Percentiles rank a stretch among this genome's conserved stretches.
Evolutionary conservation across 2,113 vertebrate species (phyloP).

Genomic region (Actenoides hombroni): DNA sequence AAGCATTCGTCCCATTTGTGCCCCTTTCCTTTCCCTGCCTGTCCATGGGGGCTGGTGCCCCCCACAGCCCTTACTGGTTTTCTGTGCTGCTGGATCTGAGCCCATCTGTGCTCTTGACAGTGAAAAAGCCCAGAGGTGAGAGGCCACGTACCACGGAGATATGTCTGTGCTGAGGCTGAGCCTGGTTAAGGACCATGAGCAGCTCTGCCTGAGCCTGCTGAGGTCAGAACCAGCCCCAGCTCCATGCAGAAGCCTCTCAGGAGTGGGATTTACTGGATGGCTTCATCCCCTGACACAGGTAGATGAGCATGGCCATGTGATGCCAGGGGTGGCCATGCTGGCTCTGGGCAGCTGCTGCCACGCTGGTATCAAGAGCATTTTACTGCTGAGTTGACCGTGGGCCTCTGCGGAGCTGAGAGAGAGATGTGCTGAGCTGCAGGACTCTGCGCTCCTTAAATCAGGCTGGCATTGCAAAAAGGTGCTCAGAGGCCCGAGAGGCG

Average conservation of each 20-base stretch:
- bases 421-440: neutral
- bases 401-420: neutral
- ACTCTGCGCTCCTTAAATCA: slow-evolving; percentile 3
- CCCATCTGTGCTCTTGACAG: neutral
- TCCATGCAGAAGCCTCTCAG: neutral
- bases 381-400: neutral
- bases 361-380: neutral
- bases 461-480: neutral
- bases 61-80: neutral
- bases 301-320: neutral
- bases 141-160: fast-evolving
- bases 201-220: neutral
- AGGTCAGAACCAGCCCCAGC: neutral
- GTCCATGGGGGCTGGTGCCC: fast-evolving
- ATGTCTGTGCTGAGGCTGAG: neutral
- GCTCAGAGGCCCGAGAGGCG: neutral
- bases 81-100: neutral
- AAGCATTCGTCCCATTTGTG: neutral
- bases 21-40: neutral
- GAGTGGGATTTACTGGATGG: neutral
- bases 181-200: neutral
- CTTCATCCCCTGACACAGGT: neutral
- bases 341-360: neutral
- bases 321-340: neutral
- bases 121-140: neutral